phyloP scores from a whole-genome alignment of 2,797 vertebrate species.

The Meda fulgida region DNA sequence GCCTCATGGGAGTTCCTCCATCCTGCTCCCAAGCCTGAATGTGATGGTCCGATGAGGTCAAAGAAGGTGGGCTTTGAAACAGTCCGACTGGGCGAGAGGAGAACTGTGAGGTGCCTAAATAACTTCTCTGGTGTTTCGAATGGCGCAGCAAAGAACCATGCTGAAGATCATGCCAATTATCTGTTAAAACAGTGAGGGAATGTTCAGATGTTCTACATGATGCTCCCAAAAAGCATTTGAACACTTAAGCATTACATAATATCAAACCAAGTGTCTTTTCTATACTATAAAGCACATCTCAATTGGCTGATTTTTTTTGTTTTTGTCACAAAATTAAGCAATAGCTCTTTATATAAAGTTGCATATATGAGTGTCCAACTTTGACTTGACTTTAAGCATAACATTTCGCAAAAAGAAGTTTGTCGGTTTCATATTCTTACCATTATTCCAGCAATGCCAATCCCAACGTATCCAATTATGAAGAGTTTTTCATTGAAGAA shows the following conservation, averaged over 20 bases:
- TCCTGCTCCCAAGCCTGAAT: constrained; percentile 53
- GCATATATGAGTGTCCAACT: neutral
- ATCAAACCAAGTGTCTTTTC: neutral
- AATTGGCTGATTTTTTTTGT: neutral
- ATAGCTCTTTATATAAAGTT: neutral
- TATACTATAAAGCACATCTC: neutral
- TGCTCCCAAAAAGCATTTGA: neutral
- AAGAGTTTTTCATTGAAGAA: constrained; percentile 86
- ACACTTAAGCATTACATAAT: neutral
- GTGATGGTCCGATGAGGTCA: constrained; percentile 46
- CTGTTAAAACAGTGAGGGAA: constrained; percentile 70
- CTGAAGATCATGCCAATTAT: constrained; percentile 98
- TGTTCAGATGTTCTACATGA: neutral
- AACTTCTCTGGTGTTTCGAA: constrained; percentile 92
- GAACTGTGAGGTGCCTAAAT: constrained; percentile 79
- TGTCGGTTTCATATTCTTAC: constrained; percentile 75
- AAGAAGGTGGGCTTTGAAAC: constrained; percentile 19
- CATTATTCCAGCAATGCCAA: constrained; percentile 90
- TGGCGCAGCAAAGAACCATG: constrained; percentile 96
- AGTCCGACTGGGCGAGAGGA: constrained; percentile 45
- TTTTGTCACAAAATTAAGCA: neutral
- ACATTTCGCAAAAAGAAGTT: neutral
- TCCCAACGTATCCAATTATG: constrained; percentile 90
- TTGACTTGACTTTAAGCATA: neutral
- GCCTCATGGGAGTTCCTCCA: constrained; percentile 23